These are phyloP conservation scores for Xiphophorus birchmanni DNA, from an alignment of 2,797 vertebrate species.

Conservation along the genomic window DNA sequence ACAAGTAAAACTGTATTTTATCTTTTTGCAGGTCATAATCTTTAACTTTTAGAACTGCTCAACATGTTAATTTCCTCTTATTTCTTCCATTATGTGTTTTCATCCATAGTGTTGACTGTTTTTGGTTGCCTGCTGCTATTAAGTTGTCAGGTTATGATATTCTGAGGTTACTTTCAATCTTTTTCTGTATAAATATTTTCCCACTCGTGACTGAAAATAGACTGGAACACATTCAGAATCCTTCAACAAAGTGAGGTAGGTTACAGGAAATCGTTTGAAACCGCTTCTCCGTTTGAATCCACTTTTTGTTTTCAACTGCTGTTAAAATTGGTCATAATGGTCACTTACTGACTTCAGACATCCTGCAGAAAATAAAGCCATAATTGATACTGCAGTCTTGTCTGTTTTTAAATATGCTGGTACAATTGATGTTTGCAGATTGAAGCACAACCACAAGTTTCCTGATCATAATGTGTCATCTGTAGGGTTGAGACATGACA, in stretches of 20 bases:
- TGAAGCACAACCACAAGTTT: not conserved
- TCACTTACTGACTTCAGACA: not conserved
- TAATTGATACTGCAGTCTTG: not conserved
- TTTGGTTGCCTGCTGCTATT: not conserved
- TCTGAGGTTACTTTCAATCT: not conserved
- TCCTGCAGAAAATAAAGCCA: not conserved
- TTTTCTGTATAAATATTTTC: not conserved
- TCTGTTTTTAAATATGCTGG: not conserved
- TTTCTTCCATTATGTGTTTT: not conserved
- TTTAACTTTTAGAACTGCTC: not conserved
- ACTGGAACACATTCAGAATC: not conserved
- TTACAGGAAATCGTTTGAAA: not conserved
- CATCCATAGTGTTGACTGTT: not conserved
- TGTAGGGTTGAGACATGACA: constrained; percentile 7
- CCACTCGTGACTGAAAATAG: not conserved
- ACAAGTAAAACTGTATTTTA: not conserved
- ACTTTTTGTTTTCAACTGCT: not conserved
- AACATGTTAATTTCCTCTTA: not conserved
- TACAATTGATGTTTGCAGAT: not conserved
- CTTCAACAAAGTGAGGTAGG: not conserved
- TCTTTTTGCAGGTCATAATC: not conserved
- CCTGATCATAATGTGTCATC: constrained; percentile 19
- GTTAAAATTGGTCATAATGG: not conserved
- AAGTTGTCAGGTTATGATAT: not conserved
- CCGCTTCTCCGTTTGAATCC: not conserved